Evolutionary conservation across 2,888 invertebrate species (phyloP).

Genomic region (Himalopsyche japonica): DNA sequence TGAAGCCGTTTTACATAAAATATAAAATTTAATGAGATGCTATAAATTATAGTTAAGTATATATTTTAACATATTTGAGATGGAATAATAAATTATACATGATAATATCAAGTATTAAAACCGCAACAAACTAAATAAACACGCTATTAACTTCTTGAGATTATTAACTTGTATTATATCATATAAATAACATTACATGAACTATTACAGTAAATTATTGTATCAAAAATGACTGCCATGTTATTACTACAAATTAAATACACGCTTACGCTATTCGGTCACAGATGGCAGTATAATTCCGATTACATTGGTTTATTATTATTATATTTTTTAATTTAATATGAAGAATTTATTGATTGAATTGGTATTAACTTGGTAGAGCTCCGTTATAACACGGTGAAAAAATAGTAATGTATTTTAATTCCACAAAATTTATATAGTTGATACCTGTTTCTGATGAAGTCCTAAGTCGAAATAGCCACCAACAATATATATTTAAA

Average conservation of each 20-base stretch:
- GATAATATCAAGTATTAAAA: neutral
- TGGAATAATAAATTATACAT: neutral
- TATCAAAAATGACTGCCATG: neutral
- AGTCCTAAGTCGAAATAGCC: too few relatives aligned
- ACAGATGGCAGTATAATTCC: neutral
- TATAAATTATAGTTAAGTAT: neutral
- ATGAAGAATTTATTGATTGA: too few relatives aligned
- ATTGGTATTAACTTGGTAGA: too few relatives aligned
- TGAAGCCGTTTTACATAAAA: too few relatives aligned
- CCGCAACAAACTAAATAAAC: neutral
- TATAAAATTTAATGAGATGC: too few relatives aligned
- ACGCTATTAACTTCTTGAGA: neutral
- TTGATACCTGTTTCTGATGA: too few relatives aligned
- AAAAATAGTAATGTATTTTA: too few relatives aligned
- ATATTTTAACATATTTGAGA: neutral
- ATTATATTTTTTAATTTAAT: too few relatives aligned
- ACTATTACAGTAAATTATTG: neutral
- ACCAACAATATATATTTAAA: too few relatives aligned
- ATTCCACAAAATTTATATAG: too few relatives aligned
- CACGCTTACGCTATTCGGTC: neutral
- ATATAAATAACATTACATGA: neutral
- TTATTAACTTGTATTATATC: neutral
- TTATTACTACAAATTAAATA: neutral
- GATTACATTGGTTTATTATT: too few relatives aligned
- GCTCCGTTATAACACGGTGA: too few relatives aligned